Conservation (phyloP, 2,888 invertebrate genomes). For the Caenorhabditis doughertyi region DNA sequence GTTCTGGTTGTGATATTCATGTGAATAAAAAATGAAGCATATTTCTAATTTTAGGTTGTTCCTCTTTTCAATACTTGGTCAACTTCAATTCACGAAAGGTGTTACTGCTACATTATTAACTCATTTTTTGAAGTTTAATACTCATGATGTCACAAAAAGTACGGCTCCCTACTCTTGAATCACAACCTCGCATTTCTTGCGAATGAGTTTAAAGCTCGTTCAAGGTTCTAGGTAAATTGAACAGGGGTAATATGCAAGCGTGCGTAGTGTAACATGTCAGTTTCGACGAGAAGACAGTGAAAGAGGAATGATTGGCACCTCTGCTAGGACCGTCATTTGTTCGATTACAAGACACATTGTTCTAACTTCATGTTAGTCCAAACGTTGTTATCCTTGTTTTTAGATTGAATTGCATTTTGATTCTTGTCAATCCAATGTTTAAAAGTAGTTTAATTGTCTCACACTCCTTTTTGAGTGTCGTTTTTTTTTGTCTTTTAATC, state of each 20-base stretch:
- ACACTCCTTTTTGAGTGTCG: not conserved
- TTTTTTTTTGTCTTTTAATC: not conserved
- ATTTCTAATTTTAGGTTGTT: constrained; percentile 5
- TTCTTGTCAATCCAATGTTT: no score
- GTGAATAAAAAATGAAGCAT: constrained; percentile 38
- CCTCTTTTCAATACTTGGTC: constrained; percentile 9
- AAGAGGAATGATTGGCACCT: constrained; percentile 56
- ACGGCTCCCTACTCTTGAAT: no score
- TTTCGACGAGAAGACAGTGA: constrained; percentile 22
- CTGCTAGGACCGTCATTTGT: constrained; percentile 42
- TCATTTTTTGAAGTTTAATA: no score
- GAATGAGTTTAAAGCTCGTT: constrained; percentile 54
- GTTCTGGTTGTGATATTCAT: constrained; percentile 51
- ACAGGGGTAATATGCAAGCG: constrained; percentile 40
- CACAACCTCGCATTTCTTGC: constrained; percentile 31
- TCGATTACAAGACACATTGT: constrained; percentile 53
- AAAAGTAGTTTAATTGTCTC: no score
- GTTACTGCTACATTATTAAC: constrained; percentile 34
- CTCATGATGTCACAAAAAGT: not conserved
- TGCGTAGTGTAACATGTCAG: constrained; percentile 58
- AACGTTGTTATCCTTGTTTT: not conserved
- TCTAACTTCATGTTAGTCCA: constrained; percentile 4
- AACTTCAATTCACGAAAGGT: constrained; percentile 41
- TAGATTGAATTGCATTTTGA: not conserved
- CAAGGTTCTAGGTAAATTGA: constrained; percentile 4